A percentile compares a stretch with the other conserved stretches of the same genome.
Conservation (phyloP, 2,888 invertebrate genomes). For the Trimorus sp. region DNA sequence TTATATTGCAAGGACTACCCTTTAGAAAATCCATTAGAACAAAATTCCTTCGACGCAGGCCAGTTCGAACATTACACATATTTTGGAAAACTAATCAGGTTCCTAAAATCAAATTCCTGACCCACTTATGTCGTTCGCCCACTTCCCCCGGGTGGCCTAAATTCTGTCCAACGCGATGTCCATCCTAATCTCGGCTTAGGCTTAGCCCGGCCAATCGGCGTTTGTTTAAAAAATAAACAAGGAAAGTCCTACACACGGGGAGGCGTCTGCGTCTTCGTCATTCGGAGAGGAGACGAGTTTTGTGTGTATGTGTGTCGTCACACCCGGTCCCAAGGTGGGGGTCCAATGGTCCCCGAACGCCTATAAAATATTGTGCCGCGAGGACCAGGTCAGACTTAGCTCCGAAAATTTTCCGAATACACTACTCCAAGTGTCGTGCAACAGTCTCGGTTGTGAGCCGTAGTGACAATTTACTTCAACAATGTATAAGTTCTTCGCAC, state of each 20-base stretch:
- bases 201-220: conserved; percentile 68
- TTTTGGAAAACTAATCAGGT: conserved; percentile 54
- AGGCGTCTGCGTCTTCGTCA: conserved; percentile 65
- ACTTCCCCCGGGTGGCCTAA: conserved; percentile 59
- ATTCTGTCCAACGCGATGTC: conserved; percentile 46
- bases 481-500: conserved; percentile 81
- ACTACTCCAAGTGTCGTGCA: conserved; percentile 49
- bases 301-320: conserved; percentile 66
- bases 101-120: conserved; percentile 53
- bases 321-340: conserved; percentile 71
- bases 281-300: conserved; percentile 59
- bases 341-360: conserved; percentile 73
- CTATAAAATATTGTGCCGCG: conserved; percentile 79
- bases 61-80: too few relatives aligned
- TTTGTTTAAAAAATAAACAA: conserved; percentile 81
- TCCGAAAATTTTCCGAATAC: conserved; percentile 79
- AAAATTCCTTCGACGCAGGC: conserved; percentile 1
- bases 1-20: too few relatives aligned
- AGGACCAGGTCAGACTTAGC: conserved; percentile 79
- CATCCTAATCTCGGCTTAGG: conserved; percentile 62
- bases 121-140: conserved; percentile 48
- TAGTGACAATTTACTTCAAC: conserved; percentile 33
- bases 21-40: neutral
- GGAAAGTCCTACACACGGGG: conserved; percentile 74
- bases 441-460: conserved; percentile 28